Base-by-base conservation (phyloP, 2,113 vertebrate species). In the Phyllostomus discolor region DNA sequence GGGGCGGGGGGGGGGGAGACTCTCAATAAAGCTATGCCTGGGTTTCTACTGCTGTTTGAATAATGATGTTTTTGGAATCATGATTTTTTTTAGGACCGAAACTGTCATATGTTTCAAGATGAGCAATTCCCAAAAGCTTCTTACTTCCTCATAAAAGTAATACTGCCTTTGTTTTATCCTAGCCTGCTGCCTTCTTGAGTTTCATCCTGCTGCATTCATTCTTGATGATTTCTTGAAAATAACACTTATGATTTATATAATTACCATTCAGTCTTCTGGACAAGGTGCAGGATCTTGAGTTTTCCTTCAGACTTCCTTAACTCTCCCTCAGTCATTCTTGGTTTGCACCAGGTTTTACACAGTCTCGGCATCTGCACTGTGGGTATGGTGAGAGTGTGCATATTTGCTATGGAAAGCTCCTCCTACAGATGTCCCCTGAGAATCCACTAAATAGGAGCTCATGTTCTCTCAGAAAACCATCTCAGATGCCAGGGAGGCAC, bases 341-440 rank as follows among this genome's bases (percentile, higher is more conserved):
- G 16, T 81, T 80, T 82, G 81, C 52, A 80, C 20, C 86, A 89
- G 67, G n/a, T 86, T 83, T 86, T 16, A 17, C 59, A 43, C 26
- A 19, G 69, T 75, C 90, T 67, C 16, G 86, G 84, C 96, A 95
- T 93, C 95, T 91, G 72, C 62, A 3, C 57, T 15, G n/a, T 73
- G 90, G 52, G 72, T 76, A 81, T 43, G 88, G 48, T 22, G 54
- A 91, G 54, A 84, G 52, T 59, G 80, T 92, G 88, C 95, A 96
- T 78, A 87, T 96, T 95, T 97, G 93, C 96, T 88, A 82, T 72
- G 95, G 95, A 95, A 93, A 95, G 76, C 85, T 95, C 97, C 95
- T 96, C 95, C 96, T 92, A 96, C 97, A 95, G 95, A 96, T 95
- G 95, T 97, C 86, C 94, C 93, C 96, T 76, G 86, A 81, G 80